Evolutionary conservation across 2,888 invertebrate genomes (phyloP).

Genomic region (Pardosa pseudoannulata): DNA sequence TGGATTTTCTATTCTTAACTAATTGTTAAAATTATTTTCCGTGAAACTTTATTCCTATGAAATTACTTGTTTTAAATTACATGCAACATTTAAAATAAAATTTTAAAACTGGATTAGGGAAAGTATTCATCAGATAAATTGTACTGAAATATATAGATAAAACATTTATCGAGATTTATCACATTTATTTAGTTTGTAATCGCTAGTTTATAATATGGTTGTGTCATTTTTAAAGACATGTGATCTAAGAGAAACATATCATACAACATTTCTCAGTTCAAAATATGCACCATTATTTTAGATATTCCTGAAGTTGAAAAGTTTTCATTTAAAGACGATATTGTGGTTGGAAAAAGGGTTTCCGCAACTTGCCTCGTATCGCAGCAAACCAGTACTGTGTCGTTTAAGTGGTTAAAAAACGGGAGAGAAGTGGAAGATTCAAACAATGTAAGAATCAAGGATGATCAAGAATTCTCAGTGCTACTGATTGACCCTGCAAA

Average conservation of each 20-base stretch:
- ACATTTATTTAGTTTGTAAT: no score
- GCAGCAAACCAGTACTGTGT: not conserved
- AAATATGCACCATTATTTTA: constrained; percentile 4
- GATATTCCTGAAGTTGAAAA: constrained; percentile 10
- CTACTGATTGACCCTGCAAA: constrained; percentile 23
- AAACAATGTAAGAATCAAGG: not conserved
- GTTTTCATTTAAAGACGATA: constrained; percentile 23
- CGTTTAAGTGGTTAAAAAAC: constrained; percentile 22
- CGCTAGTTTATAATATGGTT: not conserved
- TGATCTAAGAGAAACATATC: not conserved
- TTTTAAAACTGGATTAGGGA: no score
- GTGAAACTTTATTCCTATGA: no score
- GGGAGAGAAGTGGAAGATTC: constrained; percentile 19
- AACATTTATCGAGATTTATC: no score
- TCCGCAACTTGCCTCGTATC: constrained; percentile 2
- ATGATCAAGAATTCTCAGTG: constrained; percentile 9
- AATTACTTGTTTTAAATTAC: no score
- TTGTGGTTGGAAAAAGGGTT: constrained; percentile 3
- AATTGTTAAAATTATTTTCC: no score
- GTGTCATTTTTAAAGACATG: not conserved
- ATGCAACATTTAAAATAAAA: no score
- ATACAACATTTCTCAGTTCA: not conserved
- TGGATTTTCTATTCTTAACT: no score
- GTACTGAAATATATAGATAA: no score
- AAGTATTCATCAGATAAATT: no score